phyloP scores from a whole-genome alignment of 2,888 invertebrate species.

The Sinentomon sp. region DNA sequence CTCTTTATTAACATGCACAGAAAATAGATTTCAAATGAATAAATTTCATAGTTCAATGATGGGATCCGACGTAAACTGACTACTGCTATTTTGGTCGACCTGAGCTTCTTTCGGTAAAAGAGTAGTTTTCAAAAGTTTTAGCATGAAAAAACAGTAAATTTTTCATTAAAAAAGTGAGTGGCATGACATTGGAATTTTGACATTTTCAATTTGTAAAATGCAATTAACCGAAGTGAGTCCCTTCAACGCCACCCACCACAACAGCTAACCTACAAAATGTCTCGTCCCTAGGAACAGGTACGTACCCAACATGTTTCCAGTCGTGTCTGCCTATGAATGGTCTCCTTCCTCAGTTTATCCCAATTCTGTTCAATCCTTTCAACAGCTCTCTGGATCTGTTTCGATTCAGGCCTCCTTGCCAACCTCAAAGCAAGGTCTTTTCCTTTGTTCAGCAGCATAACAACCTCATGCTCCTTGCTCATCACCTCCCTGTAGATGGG shows the following conservation, averaged over 20 bases:
- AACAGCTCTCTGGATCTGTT: slow-evolving; percentile 42
- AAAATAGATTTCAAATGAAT: too few relatives aligned
- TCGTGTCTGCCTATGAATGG: slow-evolving; percentile 55
- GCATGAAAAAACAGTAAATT: too few relatives aligned
- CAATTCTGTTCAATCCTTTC: slow-evolving; percentile 72
- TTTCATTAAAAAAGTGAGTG: too few relatives aligned
- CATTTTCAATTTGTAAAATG: too few relatives aligned
- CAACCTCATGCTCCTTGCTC: slow-evolving; percentile 69
- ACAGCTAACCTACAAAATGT: background rate
- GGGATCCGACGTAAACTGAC: too few relatives aligned
- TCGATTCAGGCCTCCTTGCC: slow-evolving; percentile 25
- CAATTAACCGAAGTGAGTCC: too few relatives aligned
- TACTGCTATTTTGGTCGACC: too few relatives aligned
- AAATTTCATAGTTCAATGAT: too few relatives aligned
- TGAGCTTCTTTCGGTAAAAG: too few relatives aligned
- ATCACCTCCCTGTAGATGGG: slow-evolving; percentile 67
- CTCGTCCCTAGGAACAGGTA: background rate
- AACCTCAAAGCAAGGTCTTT: slow-evolving; percentile 30
- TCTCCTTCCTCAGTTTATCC: slow-evolving; percentile 69
- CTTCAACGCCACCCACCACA: background rate
- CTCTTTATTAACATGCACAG: too few relatives aligned
- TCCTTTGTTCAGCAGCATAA: slow-evolving; percentile 77
- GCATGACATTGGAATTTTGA: too few relatives aligned
- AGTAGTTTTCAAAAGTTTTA: too few relatives aligned
- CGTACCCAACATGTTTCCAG: slow-evolving; percentile 49